phyloP scores from a whole-genome alignment of 2,113 vertebrate species.

The Gallinago paraguaiae region DNA sequence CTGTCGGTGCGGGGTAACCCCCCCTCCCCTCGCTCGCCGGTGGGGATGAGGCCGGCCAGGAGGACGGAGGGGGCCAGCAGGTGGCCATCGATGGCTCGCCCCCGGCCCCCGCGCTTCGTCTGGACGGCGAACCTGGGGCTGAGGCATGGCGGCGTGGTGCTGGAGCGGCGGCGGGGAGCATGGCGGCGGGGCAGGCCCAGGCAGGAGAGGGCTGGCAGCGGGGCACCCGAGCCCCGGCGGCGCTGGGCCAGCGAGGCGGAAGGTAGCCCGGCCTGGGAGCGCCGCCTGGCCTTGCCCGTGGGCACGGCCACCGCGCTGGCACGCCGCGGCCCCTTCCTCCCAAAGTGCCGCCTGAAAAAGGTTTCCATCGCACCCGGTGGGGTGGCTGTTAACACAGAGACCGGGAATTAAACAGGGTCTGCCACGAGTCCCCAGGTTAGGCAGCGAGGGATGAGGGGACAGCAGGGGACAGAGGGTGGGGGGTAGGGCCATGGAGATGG shows the following conservation, averaged over 20 bases:
- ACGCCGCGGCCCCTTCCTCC: constrained; percentile 52
- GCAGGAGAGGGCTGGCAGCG: constrained; percentile 53
- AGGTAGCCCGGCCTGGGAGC: constrained; percentile 83
- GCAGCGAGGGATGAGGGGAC: neutral
- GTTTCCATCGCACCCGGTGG: constrained; percentile 78
- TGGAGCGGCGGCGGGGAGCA: constrained; percentile 78
- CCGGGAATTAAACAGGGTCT: neutral
- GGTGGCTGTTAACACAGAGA: constrained; percentile 83
- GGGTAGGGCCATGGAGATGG: accelerated
- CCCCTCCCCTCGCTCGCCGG: constrained; percentile 60
- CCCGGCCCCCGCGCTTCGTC: constrained; percentile 1
- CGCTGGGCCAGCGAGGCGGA: constrained; percentile 76
- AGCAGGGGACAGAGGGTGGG: neutral
- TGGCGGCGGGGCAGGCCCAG: neutral
- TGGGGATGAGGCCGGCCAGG: constrained; percentile 78
- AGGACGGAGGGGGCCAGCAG: constrained; percentile 78
- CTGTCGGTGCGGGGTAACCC: neutral
- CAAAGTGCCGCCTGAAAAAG: constrained; percentile 88
- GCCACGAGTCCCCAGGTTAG: accelerated
- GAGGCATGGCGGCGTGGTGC: constrained; percentile 81
- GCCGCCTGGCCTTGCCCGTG: constrained; percentile 83
- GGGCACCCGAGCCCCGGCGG: constrained; percentile 72
- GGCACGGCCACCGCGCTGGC: constrained; percentile 70
- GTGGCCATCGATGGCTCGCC: constrained; percentile 65
- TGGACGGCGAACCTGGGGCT: constrained; percentile 84